Percentiles rank a stretch among this genome's conserved stretches.
phyloP scores from a whole-genome alignment of 2,888 invertebrate species.

The Ischnus inquisitorius region DNA sequence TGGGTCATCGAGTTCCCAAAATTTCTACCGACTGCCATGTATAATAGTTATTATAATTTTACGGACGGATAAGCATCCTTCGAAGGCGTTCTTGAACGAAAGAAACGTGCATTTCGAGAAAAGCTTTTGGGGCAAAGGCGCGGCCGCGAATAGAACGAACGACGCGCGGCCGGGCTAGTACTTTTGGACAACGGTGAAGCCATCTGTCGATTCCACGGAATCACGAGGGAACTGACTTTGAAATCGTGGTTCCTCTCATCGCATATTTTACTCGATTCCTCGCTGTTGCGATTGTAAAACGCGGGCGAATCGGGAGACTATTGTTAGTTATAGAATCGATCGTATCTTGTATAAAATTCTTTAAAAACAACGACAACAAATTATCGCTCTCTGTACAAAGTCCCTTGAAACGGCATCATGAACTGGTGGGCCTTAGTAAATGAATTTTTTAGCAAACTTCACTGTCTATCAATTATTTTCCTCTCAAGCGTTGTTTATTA shows the following conservation, averaged over 20 bases:
- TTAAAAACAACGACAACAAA: conserved; percentile 35
- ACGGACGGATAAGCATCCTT: conserved; percentile 52
- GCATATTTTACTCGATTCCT: conserved; percentile 66
- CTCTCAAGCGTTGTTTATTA: neutral
- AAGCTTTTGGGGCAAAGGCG: neutral
- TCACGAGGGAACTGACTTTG: conserved; percentile 77
- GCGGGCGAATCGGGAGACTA: conserved; percentile 58
- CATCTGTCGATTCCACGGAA: conserved; percentile 60
- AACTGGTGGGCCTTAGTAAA: conserved; percentile 79
- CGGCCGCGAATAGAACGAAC: neutral
- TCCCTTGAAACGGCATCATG: conserved; percentile 73
- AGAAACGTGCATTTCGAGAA: neutral
- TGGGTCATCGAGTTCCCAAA: conserved; percentile 53
- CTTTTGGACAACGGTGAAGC: conserved; percentile 35
- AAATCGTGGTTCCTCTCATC: conserved; percentile 62
- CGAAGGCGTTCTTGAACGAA: conserved; percentile 17
- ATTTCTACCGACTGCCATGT: conserved; percentile 65
- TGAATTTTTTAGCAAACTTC: conserved; percentile 81
- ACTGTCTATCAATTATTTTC: conserved; percentile 16
- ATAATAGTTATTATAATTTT: conserved; percentile 68
- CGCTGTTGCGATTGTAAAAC: conserved; percentile 41
- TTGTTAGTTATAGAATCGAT: conserved; percentile 70
- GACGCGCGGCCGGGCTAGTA: neutral
- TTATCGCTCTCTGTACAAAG: conserved; percentile 81
- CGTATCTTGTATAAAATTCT: conserved; percentile 80